Evolutionary conservation across 2,113 vertebrate species (phyloP), one percentile per base, ranked within the genome.

Genomic region (Toxotes jaculatrix): DNA sequence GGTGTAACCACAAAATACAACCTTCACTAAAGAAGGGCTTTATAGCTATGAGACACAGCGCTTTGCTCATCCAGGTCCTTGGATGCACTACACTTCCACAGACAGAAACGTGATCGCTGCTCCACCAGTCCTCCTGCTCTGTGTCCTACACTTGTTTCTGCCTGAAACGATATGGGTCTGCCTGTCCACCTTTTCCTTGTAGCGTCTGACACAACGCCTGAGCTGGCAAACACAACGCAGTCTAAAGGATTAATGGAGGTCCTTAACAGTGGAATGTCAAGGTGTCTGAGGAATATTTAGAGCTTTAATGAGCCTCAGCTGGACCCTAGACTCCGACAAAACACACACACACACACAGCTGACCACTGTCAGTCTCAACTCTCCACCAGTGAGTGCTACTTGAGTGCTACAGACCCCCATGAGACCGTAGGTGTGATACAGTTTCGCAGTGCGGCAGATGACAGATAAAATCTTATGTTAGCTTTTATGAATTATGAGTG

Each of bases 261-360:
- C 70, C 51, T 77, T 70, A 70, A 49, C 9, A 13, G 53, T 43
- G 31, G 38, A 72, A 34, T 43, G 53, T 38, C 2, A 14, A 79
- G 80, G 72, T 60, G 31, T 68, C 45, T 86, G 32, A 65, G 57
- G 63, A 62, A 62, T 76, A 83, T 84, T 89, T 74, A 78, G 61
- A 70, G 57, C n/a, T 16, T 51, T 59, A 72, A 72, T 74, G 55
- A 74, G 62, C 63, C 61, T 78, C 59, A 60, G 72, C 42, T 76
- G 36, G 68, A 67, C 53, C 34, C 23, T 51, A 36, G 51, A 47
- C 34, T 49, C 17, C 14, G 1, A 4, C 17, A 34, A 61, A 45
- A 68, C 61, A 68, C 57, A 72, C 57, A 64, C 17, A 55, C 43
- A 45, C 7, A 27, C 27, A 27, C 27, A 27, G 27, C 27, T 27